A percentile compares a stretch with the other conserved stretches of the same genome.
phyloP scores from a whole-genome alignment of 1,140 invertebrate species.

The Drosophila repleta region DNA sequence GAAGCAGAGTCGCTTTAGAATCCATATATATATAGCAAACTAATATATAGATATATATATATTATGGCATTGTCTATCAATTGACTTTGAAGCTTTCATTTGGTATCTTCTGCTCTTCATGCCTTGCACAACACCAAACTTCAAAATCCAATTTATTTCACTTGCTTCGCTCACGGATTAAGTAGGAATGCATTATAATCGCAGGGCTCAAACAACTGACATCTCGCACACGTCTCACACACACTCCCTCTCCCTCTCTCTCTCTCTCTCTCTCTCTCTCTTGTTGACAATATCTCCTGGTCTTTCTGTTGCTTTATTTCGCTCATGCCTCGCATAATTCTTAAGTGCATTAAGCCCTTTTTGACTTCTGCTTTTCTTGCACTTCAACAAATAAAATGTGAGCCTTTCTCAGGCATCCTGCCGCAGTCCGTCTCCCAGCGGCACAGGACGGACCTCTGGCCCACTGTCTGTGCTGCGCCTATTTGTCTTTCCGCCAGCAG shows the following conservation, averaged over 20 bases:
- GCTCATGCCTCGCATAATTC: constrained; percentile 58
- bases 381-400: constrained; percentile 60
- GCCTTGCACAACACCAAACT: background rate
- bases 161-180: constrained; percentile 5
- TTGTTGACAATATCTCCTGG: constrained; percentile 28
- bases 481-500: constrained; percentile 55
- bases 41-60: too few relatives aligned
- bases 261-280: background rate
- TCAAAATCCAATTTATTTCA: constrained; percentile 14
- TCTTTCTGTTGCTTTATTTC: constrained; percentile 15
- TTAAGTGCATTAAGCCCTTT: constrained; percentile 62
- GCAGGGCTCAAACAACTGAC: constrained; percentile 5
- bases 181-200: constrained; percentile 7
- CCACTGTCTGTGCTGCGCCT: constrained; percentile 41
- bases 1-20: background rate
- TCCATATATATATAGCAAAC: too few relatives aligned
- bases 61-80: background rate
- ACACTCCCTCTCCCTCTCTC: background rate
- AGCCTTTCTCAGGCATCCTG: constrained; percentile 30
- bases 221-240: background rate
- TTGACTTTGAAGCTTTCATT: background rate
- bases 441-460: background rate
- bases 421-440: background rate
- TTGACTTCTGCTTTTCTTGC: constrained; percentile 55
- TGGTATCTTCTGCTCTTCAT: background rate